These are phyloP conservation scores for Helicoverpa zea DNA, from an alignment of 1,140 invertebrate species.

Conservation along the genomic window DNA sequence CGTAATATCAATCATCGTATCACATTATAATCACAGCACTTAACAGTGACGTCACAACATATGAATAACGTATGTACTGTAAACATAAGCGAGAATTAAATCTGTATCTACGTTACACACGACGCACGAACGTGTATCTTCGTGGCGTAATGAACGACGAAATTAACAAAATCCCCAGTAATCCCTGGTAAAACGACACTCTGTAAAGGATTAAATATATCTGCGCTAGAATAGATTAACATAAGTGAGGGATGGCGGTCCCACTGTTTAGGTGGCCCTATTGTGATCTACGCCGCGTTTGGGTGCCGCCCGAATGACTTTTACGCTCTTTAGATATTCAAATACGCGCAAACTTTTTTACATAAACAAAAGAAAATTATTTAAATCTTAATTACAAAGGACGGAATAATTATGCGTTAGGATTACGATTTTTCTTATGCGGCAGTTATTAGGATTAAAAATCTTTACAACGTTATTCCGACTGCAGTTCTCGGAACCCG, in stretches of 20 bases:
- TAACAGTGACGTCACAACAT: not conserved
- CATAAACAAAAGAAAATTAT: not conserved
- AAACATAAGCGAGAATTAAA: slow-evolving; percentile 16
- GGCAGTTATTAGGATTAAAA: no score
- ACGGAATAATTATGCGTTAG: not conserved
- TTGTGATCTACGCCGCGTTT: slow-evolving; percentile 1
- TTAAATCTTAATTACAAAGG: not conserved
- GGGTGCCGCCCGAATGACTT: not conserved
- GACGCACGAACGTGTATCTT: slow-evolving; percentile 15
- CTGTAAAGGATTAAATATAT: slow-evolving; percentile 44
- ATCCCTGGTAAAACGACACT: slow-evolving; percentile 38
- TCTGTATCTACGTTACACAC: slow-evolving; percentile 1
- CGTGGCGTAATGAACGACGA: slow-evolving; percentile 39
- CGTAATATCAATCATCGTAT: not conserved
- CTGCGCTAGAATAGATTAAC: slow-evolving; percentile 34
- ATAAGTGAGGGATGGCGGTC: slow-evolving; percentile 28
- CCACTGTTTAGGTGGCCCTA: slow-evolving; percentile 3
- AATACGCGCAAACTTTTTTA: not conserved
- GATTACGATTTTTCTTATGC: not conserved
- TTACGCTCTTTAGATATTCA: not conserved
- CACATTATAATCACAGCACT: no score
- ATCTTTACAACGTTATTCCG: not conserved
- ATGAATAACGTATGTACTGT: not conserved
- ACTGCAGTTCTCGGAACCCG: not conserved
- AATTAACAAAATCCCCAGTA: slow-evolving; percentile 32